Base-by-base conservation (phyloP, 1,140 invertebrate genomes). In the Brevipalpus yothersi region DNA sequence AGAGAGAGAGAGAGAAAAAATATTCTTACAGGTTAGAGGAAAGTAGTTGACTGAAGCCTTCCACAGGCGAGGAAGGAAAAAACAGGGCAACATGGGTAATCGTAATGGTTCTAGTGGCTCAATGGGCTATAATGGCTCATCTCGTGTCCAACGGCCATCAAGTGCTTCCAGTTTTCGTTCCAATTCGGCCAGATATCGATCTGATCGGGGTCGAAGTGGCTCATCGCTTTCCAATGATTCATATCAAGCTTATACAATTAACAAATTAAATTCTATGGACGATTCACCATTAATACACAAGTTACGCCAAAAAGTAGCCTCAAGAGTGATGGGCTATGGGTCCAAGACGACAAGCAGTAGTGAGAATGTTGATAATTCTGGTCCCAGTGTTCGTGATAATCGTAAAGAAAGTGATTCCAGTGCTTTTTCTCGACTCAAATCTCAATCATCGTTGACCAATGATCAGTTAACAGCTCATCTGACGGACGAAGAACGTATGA, bases 381-480 rank as follows among this genome's bases (percentile, higher is more conserved):
- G 41, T 21, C 15, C 40, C 41, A 39, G 10, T 55, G 53, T 23
- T 13, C 10, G 11, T 40, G 53, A 21, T 21, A 15, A 53, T 53
- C 51, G n/a, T 17, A 23, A 53, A 17, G 19, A 23, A 17, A 53
- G 11, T 10, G 23, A 40, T 11, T 31, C 53, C 9, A 47, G 45
- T 47, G 11, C 21, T 1, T 51, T 51, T 55, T 7, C 45, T 12
- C 19, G 53, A 17, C 41, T 43, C 9, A 31, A 55, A 47, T 58
- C 56, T 7, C 61, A 62, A 39, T 62, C 61, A n/a, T 60, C 58
- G 4, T 60, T 62, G n/a, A 59, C 58, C 15, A 62, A 54, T 41
- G 61, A 62, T 43, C 58, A 62, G 31, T 43, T 62, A 31, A 63
- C 62, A 9, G 62, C 62, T 13, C 62, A 63, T 43, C 42, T 63